Conservation (phyloP, 2,888 invertebrate genomes). For the Amphipyra berbera region DNA sequence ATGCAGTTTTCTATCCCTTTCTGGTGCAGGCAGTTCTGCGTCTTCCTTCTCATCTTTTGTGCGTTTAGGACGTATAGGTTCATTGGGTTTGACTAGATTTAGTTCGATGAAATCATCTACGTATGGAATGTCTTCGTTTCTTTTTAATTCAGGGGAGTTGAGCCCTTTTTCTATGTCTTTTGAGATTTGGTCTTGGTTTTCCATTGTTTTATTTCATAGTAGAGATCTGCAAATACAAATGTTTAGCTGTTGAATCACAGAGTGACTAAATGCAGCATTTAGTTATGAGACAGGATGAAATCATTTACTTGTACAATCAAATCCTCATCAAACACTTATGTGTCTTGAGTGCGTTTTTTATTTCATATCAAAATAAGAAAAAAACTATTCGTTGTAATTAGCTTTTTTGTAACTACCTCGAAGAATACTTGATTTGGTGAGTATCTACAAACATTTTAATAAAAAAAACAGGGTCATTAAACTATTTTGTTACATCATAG, state of each 20-base stretch:
- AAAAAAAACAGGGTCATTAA: conserved; percentile 42
- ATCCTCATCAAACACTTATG: conserved; percentile 8
- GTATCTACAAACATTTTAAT: neutral
- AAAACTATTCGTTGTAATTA: conserved; percentile 3
- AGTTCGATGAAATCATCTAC: conserved; percentile 77
- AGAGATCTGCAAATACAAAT: conserved; percentile 69
- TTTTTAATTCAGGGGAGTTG: conserved; percentile 77
- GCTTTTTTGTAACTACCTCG: conserved; percentile 28
- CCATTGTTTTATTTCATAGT: conserved; percentile 81
- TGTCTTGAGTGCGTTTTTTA: conserved; percentile 22
- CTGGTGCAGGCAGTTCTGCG: conserved; percentile 39
- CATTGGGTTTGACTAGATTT: conserved; percentile 65
- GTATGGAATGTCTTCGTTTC: conserved; percentile 71
- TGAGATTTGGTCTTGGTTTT: conserved; percentile 60
- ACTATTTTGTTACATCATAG: conserved; percentile 21
- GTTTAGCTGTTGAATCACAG: conserved; percentile 18
- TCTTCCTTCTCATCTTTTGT: conserved; percentile 66
- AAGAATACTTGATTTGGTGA: conserved; percentile 7
- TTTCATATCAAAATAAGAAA: conserved; percentile 11
- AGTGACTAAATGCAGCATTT: conserved; percentile 12
- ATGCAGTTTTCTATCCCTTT: conserved; percentile 70
- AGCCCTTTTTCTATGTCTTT: conserved; percentile 78
- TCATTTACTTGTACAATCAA: conserved; percentile 23
- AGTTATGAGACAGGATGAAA: conserved; percentile 14
- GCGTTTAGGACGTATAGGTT: conserved; percentile 69